Conservation (phyloP, 2,113 vertebrate genomes). For the Anoplopoma fimbria region DNA sequence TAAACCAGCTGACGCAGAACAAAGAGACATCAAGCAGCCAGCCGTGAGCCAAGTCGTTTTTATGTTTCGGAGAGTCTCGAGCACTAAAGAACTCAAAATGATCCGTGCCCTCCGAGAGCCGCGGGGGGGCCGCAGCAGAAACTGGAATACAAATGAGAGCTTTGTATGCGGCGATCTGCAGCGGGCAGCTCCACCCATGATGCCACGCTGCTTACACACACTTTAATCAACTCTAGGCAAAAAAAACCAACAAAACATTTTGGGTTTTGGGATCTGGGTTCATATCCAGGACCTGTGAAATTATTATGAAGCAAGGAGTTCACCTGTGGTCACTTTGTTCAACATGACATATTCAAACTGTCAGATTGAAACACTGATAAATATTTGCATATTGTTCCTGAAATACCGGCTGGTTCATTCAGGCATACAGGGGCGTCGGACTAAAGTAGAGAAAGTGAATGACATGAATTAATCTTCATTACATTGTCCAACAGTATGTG, state of each 20-base stretch:
- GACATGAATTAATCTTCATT: not conserved
- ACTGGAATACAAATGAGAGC: slow-evolving; percentile 57
- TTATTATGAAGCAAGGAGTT: not conserved
- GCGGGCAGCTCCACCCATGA: slow-evolving; percentile 34
- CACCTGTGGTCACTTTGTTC: not conserved
- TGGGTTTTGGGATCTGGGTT: too few relatives aligned
- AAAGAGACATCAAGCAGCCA: slow-evolving; percentile 14
- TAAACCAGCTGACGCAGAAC: slow-evolving; percentile 31
- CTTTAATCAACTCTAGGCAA: slow-evolving; percentile 14
- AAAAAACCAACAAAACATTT: too few relatives aligned
- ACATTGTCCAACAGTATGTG: not conserved
- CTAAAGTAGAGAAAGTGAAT: not conserved
- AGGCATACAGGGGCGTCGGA: not conserved
- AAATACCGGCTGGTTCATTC: not conserved
- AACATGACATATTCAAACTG: slow-evolving; percentile 1
- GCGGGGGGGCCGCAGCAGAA: slow-evolving; percentile 6
- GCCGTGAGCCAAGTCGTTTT: slow-evolving; percentile 10
- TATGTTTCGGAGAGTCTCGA: slow-evolving; percentile 39
- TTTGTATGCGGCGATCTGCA: slow-evolving; percentile 58
- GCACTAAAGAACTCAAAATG: slow-evolving; percentile 37
- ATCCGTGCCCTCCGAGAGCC: slow-evolving; percentile 40
- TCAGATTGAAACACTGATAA: not conserved
- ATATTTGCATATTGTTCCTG: slow-evolving; percentile 27
- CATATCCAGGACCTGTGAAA: not conserved
- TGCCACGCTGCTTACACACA: not conserved